phyloP scores from a whole-genome alignment of 1,140 invertebrate species.

The Drosophila chauvacae region DNA sequence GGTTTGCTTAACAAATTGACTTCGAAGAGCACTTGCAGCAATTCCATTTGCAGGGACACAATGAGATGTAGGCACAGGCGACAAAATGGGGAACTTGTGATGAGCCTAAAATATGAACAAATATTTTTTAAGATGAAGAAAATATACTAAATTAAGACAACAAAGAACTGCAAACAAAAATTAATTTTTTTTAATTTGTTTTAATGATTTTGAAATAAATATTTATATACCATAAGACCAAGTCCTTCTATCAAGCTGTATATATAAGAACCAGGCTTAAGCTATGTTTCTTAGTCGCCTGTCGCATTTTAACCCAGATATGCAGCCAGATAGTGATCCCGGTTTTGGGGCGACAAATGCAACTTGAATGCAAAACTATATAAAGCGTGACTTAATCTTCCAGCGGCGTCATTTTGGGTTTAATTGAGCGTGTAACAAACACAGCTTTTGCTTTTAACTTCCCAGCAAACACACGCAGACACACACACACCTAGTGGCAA shows the following conservation, averaged over 20 bases:
- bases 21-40: constrained; percentile 7
- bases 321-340: neutral
- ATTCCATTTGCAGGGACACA: constrained; percentile 22
- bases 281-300: neutral
- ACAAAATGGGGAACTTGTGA: neutral
- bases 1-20: constrained; percentile 42
- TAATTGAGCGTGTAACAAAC: constrained; percentile 79
- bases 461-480: constrained; percentile 23
- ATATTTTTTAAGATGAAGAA: neutral
- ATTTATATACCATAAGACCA: neutral
- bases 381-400: constrained; percentile 77
- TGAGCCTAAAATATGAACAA: neutral
- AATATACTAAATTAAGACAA: neutral
- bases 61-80: constrained; percentile 13
- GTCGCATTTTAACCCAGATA: constrained; percentile 2
- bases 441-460: constrained; percentile 65
- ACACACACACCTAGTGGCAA: constrained; percentile 11
- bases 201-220: neutral
- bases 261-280: neutral
- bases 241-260: no score
- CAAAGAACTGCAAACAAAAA: neutral
- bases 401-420: constrained; percentile 74
- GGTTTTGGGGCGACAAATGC: constrained; percentile 27
- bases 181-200: no score
- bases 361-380: constrained; percentile 58